A percentile compares a stretch with the other conserved stretches of the same genome.
phyloP scores from a whole-genome alignment of 1,140 invertebrate species.

The Pseudomyrmex sp. region DNA sequence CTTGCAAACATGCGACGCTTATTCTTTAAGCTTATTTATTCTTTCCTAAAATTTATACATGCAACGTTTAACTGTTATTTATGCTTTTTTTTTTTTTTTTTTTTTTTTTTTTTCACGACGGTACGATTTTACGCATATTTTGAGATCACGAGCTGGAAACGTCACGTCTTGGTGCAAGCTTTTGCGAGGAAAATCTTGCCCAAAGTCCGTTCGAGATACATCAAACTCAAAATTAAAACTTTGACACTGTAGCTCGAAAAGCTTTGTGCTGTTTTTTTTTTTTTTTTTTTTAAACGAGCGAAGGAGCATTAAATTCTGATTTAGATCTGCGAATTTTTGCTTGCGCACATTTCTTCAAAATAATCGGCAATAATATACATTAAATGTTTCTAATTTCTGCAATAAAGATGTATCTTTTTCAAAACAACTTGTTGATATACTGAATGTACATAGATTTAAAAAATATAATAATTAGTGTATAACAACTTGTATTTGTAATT shows the following conservation, averaged over 20 bases:
- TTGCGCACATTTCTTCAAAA: slow-evolving; percentile 7
- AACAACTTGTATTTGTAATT: neutral
- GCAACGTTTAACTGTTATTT: slow-evolving; percentile 65
- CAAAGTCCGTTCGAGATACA: slow-evolving; percentile 74
- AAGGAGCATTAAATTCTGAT: neutral
- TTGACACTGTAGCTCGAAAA: slow-evolving; percentile 51
- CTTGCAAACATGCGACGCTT: slow-evolving; percentile 36
- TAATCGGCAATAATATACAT: neutral
- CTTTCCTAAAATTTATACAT: slow-evolving; percentile 69
- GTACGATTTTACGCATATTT: slow-evolving; percentile 71
- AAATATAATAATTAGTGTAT: no score
- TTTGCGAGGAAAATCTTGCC: slow-evolving; percentile 40
- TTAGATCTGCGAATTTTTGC: neutral
- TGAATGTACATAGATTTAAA: no score
- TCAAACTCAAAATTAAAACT: slow-evolving; percentile 67
- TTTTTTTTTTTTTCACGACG: slow-evolving; percentile 61
- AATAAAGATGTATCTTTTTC: neutral
- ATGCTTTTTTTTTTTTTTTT: slow-evolving; percentile 59
- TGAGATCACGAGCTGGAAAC: slow-evolving; percentile 82
- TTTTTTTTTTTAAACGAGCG: slow-evolving; percentile 49
- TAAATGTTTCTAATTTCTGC: neutral
- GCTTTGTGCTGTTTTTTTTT: slow-evolving; percentile 55
- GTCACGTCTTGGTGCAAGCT: slow-evolving; percentile 64
- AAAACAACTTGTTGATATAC: no score
- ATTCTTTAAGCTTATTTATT: slow-evolving; percentile 56